phyloP scores from a whole-genome alignment of 2,888 invertebrate genomes.

The Lasius fuliginosus region DNA sequence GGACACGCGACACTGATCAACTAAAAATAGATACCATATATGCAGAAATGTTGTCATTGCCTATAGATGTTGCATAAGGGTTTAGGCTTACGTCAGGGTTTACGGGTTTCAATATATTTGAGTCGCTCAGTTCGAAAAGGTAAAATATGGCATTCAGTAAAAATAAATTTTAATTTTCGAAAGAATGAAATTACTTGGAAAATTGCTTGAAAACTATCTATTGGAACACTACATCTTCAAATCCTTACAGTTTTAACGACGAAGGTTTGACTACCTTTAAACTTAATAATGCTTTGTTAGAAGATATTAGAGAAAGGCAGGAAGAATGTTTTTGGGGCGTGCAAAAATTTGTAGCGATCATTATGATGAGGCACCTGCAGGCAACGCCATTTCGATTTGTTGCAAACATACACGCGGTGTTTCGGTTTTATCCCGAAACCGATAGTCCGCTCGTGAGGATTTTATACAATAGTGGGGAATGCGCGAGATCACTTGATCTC shows the following conservation, averaged over 20 bases:
- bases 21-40: constrained; percentile 55
- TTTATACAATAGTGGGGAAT: constrained; percentile 64
- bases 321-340: background rate
- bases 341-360: constrained; percentile 39
- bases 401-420: constrained; percentile 51
- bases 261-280: background rate
- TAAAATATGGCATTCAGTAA: background rate
- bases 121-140: background rate
- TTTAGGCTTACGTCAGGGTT: constrained; percentile 21
- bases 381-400: constrained; percentile 55
- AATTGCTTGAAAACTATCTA: constrained; percentile 14
- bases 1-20: constrained; percentile 35
- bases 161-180: background rate
- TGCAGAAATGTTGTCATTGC: constrained; percentile 37
- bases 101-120: constrained; percentile 34
- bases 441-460: constrained; percentile 71
- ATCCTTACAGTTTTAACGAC: constrained; percentile 2
- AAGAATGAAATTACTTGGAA: background rate
- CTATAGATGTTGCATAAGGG: constrained; percentile 38
- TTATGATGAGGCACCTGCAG: constrained; percentile 56
- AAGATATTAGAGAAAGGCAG: background rate
- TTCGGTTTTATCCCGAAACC: constrained; percentile 58
- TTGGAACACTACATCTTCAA: background rate
- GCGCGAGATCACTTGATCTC: constrained; percentile 61
- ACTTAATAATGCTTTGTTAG: constrained; percentile 7